Evolutionary conservation across 2,797 vertebrate species (phyloP).

Genomic region (Hirundo rustica): DNA sequence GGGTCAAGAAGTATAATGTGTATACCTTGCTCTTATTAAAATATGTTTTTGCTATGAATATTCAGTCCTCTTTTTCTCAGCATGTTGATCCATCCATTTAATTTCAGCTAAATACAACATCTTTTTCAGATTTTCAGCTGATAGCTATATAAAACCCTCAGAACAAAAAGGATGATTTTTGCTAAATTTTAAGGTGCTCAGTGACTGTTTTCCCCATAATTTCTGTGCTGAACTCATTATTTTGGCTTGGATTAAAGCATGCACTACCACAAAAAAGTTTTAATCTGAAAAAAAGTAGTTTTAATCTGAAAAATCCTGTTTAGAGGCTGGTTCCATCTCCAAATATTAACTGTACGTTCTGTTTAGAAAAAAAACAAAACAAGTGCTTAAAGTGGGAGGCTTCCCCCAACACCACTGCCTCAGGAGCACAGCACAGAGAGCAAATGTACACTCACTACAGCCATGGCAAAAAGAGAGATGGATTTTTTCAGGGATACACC

Average conservation of each 20-base stretch:
- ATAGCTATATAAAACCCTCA: background rate
- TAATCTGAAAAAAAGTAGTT: background rate
- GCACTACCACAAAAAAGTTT: background rate
- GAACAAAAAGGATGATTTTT: background rate
- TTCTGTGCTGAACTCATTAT: background rate
- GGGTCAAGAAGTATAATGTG: background rate
- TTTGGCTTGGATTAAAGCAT: background rate
- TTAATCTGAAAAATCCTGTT: background rate
- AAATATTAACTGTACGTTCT: background rate
- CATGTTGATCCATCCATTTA: background rate
- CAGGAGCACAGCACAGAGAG: background rate
- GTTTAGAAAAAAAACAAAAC: background rate
- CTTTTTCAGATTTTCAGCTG: background rate
- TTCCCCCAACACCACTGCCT: background rate
- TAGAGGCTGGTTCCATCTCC: background rate
- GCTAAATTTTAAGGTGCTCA: background rate
- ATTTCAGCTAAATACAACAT: background rate
- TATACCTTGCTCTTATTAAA: background rate
- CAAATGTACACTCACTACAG: background rate
- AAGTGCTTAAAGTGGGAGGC: background rate
- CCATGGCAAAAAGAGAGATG: background rate
- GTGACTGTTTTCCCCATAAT: background rate
- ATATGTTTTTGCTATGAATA: background rate
- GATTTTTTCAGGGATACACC: background rate
- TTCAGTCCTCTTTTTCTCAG: background rate